Evolutionary conservation across 2,797 vertebrate genomes (phyloP).

Genomic region (Periparus ater): DNA sequence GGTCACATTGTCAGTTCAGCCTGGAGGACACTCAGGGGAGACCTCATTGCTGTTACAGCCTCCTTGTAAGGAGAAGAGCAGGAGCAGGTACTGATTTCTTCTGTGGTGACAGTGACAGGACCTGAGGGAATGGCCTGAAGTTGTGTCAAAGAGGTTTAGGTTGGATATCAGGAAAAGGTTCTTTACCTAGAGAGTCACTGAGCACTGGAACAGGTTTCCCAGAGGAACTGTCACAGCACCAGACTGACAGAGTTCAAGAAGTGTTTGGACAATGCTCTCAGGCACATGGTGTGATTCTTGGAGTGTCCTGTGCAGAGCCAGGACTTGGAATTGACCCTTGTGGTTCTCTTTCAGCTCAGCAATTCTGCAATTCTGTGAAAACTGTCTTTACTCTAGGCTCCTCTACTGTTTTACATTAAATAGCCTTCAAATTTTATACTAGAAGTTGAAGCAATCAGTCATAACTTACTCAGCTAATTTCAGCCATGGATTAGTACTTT

Average conservation of each 20-base stretch:
- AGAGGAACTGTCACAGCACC: background rate
- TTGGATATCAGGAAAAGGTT: background rate
- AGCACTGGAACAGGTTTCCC: background rate
- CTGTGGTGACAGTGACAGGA: background rate
- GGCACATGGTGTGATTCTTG: background rate
- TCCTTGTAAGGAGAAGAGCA: background rate
- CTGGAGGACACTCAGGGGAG: background rate
- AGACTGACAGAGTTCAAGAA: background rate
- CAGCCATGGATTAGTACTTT: background rate
- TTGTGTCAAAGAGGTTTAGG: background rate
- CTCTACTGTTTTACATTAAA: background rate
- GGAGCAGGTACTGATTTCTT: background rate
- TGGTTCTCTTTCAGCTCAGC: background rate
- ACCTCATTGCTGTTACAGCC: background rate
- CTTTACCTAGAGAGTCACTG: accelerated
- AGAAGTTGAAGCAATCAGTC: background rate
- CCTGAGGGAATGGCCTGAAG: accelerated
- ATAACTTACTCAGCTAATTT: background rate
- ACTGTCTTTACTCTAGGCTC: background rate
- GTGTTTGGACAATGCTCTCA: background rate
- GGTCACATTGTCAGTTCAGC: background rate
- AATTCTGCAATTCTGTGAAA: background rate
- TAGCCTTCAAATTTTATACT: background rate
- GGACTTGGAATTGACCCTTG: accelerated
- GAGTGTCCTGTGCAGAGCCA: background rate